These are phyloP conservation scores for Agrilus cyanescens DNA, from an alignment of 2,888 invertebrate species.

Conservation along the genomic window DNA sequence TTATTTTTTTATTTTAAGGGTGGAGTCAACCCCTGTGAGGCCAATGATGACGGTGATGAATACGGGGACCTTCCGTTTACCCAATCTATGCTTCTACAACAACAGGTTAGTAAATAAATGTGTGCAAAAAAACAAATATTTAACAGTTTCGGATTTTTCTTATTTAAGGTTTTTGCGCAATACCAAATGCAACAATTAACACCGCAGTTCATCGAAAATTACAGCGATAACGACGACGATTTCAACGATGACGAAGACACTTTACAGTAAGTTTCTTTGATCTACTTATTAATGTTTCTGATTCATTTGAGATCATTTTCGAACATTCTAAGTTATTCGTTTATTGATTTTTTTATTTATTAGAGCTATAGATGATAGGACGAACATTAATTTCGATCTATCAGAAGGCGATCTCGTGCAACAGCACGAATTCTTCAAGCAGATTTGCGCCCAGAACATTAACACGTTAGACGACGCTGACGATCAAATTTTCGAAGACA, in stretches of 20 bases:
- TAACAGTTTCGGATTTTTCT: constrained; percentile 12
- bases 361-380: constrained; percentile 29
- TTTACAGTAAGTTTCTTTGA: constrained; percentile 36
- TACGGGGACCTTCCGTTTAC: constrained; percentile 41
- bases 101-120: constrained; percentile 38
- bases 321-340: too few relatives aligned
- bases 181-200: constrained; percentile 52
- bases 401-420: constrained; percentile 38
- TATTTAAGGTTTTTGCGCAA: constrained; percentile 41
- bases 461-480: constrained; percentile 29
- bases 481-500: constrained; percentile 37
- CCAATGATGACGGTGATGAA: constrained; percentile 41
- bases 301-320: too few relatives aligned
- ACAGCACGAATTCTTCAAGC: constrained; percentile 48
- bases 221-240: constrained; percentile 50
- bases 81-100: constrained; percentile 39
- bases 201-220: constrained; percentile 47
- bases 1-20: constrained; percentile 24
- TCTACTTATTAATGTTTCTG: not conserved
- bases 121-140: too few relatives aligned
- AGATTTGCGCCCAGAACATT: constrained; percentile 37
- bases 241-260: constrained; percentile 47
- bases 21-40: constrained; percentile 33
- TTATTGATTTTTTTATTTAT: constrained; percentile 3
- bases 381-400: constrained; percentile 35